Percentiles rank a stretch among this genome's conserved stretches.
Conservation (phyloP, 2,888 invertebrate genomes). For the Amblyjoppa fuscipennis region DNA sequence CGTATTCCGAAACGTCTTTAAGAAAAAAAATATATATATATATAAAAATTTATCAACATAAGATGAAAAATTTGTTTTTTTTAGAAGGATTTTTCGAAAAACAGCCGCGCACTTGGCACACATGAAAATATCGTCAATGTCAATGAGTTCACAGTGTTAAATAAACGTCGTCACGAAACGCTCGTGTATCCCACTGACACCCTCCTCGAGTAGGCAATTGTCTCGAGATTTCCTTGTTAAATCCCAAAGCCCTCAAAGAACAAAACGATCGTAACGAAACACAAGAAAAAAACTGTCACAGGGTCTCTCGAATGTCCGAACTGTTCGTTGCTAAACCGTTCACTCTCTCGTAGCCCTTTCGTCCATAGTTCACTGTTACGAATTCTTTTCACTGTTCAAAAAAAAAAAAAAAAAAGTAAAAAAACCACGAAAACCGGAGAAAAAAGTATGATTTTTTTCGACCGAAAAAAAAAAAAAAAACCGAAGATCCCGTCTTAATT, state of each 20-base stretch:
- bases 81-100: background rate
- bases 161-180: conserved; percentile 10
- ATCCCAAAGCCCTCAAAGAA: background rate
- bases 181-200: conserved; percentile 9
- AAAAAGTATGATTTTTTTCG: background rate
- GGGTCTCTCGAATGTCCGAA: conserved; percentile 4
- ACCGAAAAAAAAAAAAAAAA: too few species aligned
- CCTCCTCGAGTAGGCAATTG: background rate
- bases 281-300: conserved; percentile 9
- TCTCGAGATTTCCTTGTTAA: background rate
- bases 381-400: background rate
- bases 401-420: background rate
- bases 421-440: background rate
- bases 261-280: background rate
- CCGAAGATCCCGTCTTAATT: background rate
- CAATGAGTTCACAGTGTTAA: background rate
- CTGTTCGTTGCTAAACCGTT: background rate
- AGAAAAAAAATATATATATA: background rate
- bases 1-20: background rate
- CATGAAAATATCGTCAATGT: conserved; percentile 16
- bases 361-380: background rate
- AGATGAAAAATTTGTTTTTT: background rate
- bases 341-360: background rate
- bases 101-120: conserved; percentile 24
- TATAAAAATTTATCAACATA: background rate